Base-by-base conservation (phyloP, 37 sponge, comb jelly and placozoan species). In the Crambe crambe region DNA sequence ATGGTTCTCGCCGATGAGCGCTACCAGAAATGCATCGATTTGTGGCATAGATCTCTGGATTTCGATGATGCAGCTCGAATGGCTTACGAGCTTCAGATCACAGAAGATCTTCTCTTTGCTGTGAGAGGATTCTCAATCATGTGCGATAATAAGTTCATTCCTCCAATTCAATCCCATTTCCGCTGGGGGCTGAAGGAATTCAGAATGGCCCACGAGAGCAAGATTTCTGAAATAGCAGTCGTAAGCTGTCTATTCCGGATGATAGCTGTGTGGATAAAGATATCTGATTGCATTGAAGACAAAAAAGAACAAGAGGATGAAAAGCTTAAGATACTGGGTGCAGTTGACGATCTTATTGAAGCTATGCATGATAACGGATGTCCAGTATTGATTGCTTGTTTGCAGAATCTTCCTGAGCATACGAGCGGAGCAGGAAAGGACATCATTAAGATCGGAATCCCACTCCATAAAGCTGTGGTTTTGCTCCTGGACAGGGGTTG, bases 41-140 rank as follows among this genome's bases (percentile, higher is more conserved):
- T 94, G 18, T 94, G 95, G 95, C 85, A 87, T 20, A 72, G 88
- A 2, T 87, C 95, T 0, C 79, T 94, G 34, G 82, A 87, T n/a
- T 90, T 81, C 60, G 95, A 94, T 56, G 75, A 90, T 32, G 91
- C 91, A 0, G 88, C 88, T 2, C 68, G 95, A 34, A 83, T 94
- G 85, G 95, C 91, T 2, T 94, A 90, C 57, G 95, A 94, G 54
- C 85, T 94, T 21, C 91, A 94, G 61, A 87, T 90, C 30, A 84
- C 79, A 12, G 87, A 90, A 54, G 95, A 94, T 42, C 68, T 94
- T 23, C 66, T 94, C 27, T 90, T 90, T 71, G 65, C 89, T 0
- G 58, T 87, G 0, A 58, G 92, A 57, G 91, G 91, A 15, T 90
- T 94, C 38, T 74, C 67, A 26, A 82, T 81, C 67, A 94, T 94